Conservation (phyloP, 2,888 invertebrate species). For the Cabera pusaria region DNA sequence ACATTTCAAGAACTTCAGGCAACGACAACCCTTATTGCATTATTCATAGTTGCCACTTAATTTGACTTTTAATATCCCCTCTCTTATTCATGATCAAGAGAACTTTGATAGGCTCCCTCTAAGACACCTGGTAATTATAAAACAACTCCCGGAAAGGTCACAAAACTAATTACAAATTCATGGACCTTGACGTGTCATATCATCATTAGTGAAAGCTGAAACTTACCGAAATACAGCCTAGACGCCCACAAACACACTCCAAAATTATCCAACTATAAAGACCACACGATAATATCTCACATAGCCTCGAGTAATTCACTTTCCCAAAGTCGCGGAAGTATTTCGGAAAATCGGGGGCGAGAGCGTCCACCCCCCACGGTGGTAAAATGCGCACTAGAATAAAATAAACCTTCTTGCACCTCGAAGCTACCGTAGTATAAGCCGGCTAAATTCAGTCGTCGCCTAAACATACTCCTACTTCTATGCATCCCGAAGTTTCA, state of each 20-base stretch:
- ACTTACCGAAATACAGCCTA: slow-evolving; percentile 26
- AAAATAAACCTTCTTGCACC: slow-evolving; percentile 49
- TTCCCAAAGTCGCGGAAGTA: slow-evolving; percentile 49
- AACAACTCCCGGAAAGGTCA: slow-evolving; percentile 10
- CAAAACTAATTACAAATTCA: slow-evolving; percentile 11
- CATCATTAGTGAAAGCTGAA: slow-evolving; percentile 20
- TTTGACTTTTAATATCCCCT: too few species aligned
- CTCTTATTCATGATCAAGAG: too few species aligned
- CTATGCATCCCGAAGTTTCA: slow-evolving; percentile 17
- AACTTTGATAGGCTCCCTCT: too few species aligned
- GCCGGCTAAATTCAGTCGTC: slow-evolving; percentile 34
- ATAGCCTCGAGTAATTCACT: slow-evolving; percentile 34
- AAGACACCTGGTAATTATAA: slow-evolving; percentile 6
- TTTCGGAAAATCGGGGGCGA: slow-evolving; percentile 32
- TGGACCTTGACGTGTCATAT: slow-evolving; percentile 12
- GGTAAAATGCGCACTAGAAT: slow-evolving; percentile 58
- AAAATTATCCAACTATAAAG: slow-evolving; percentile 36
- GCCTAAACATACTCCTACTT: slow-evolving; percentile 21
- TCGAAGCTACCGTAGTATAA: slow-evolving; percentile 70
- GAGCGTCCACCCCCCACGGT: slow-evolving; percentile 45
- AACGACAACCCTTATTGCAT: too few species aligned
- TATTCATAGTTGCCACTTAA: too few species aligned
- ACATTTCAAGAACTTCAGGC: too few species aligned
- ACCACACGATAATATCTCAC: slow-evolving; percentile 36
- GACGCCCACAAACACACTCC: slow-evolving; percentile 17